These are phyloP conservation scores for Hassar affinis DNA, from an alignment of 2,113 vertebrate genomes.

Conservation along the genomic window DNA sequence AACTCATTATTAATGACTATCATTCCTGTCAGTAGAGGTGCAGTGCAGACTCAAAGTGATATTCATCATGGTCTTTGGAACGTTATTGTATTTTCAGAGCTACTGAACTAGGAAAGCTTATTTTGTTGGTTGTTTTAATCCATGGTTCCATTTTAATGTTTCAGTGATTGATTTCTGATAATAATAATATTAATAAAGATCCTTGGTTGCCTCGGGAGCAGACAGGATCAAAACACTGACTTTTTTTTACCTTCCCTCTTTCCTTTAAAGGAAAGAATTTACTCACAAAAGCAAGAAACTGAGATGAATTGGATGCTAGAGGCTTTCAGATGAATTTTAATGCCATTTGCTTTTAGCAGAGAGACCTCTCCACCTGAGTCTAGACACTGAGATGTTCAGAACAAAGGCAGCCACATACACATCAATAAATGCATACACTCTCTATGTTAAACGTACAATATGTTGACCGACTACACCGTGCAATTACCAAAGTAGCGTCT, in stretches of 20 bases:
- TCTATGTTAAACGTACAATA: conserved; percentile 22
- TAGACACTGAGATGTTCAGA: not conserved
- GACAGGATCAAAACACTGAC: not conserved
- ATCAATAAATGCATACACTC: conserved; percentile 1
- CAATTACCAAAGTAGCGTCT: conserved; percentile 29
- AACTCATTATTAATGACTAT: conserved; percentile 32
- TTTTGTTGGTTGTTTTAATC: conserved; percentile 11
- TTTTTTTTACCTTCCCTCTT: conserved; percentile 9
- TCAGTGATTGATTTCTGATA: not conserved
- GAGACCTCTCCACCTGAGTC: conserved; percentile 36
- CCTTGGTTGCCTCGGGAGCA: not conserved
- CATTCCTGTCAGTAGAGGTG: conserved; percentile 14
- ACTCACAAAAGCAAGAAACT: conserved; percentile 8
- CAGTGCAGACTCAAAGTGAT: not conserved
- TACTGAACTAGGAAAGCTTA: conserved; percentile 8
- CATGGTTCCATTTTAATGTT: not conserved
- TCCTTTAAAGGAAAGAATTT: conserved; percentile 16
- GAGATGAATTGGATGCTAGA: conserved; percentile 45
- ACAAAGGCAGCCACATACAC: conserved; percentile 16
- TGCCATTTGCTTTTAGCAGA: conserved; percentile 43
- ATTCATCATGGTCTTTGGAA: conserved; percentile 20
- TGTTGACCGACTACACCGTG: conserved; percentile 2
- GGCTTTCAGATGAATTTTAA: conserved; percentile 48
- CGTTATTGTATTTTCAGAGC: not conserved
- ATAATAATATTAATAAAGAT: conserved; percentile 11